These are phyloP conservation scores for Hemistola chrysoprasaria DNA, from an alignment of 2,888 invertebrate genomes.

Conservation along the genomic window DNA sequence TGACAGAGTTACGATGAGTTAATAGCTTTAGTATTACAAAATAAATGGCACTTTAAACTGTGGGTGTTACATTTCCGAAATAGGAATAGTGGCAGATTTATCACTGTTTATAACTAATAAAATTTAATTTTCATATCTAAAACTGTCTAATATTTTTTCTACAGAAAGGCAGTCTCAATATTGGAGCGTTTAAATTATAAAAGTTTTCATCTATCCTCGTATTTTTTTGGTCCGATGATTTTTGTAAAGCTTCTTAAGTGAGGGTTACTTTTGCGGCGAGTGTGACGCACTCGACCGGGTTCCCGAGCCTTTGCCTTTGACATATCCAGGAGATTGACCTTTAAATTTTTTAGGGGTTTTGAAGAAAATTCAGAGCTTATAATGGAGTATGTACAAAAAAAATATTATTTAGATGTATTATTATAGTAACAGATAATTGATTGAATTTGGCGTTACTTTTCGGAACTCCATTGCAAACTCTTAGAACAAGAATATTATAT, in stretches of 20 bases:
- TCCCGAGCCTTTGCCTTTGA: constrained; percentile 16
- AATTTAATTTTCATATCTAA: no score
- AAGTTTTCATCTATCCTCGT: background rate
- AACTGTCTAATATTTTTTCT: no score
- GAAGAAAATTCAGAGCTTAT: constrained; percentile 2
- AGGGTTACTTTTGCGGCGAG: background rate
- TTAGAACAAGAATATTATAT: no score
- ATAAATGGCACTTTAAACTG: background rate
- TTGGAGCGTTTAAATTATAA: background rate
- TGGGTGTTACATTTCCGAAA: background rate
- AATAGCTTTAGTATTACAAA: constrained; percentile 3
- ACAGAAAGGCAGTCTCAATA: no score
- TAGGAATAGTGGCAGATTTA: background rate
- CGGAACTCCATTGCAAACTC: no score
- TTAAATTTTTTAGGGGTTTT: constrained; percentile 9
- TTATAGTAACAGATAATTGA: no score
- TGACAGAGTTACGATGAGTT: constrained; percentile 12
- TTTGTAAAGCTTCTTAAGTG: constrained; percentile 11
- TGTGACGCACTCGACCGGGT: constrained; percentile 13
- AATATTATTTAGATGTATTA: no score
- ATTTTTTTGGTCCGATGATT: constrained; percentile 7
- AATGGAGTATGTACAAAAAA: no score
- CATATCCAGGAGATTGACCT: constrained; percentile 8
- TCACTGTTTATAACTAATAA: background rate
- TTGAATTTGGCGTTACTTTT: no score